Evolutionary conservation across 2,797 vertebrate genomes (phyloP).

Genomic region (Merluccius polli): DNA sequence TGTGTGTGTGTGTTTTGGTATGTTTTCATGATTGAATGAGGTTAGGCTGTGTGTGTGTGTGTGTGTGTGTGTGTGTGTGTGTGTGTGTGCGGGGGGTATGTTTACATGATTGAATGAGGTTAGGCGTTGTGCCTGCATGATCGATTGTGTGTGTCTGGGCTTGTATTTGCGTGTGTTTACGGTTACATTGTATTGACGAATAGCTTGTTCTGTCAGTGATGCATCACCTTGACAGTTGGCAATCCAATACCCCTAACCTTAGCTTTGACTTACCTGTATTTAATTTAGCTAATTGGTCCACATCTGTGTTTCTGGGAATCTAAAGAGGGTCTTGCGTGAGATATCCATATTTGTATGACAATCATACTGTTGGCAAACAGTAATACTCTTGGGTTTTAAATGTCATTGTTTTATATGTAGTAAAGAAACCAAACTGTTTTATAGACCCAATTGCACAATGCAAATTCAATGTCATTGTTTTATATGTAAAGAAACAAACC

Average conservation of each 20-base stretch:
- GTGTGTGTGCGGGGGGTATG: constrained; percentile 47
- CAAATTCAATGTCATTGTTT: constrained; percentile 27
- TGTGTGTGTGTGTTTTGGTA: constrained; percentile 12
- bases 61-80: constrained; percentile 41
- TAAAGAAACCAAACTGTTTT: constrained; percentile 17
- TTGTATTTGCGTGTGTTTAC: not conserved
- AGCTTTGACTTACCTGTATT: constrained; percentile 39
- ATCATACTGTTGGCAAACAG: constrained; percentile 4
- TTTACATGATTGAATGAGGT: not conserved
- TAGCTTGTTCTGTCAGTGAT: not conserved
- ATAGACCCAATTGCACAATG: constrained; percentile 28
- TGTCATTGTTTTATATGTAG: constrained; percentile 2
- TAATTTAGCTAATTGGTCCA: constrained; percentile 61
- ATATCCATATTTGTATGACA: not conserved
- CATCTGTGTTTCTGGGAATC: constrained; percentile 31
- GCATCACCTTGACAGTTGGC: not conserved
- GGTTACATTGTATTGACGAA: not conserved
- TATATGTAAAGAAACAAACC: constrained; percentile 16
- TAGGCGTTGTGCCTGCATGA: not conserved
- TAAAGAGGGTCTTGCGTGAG: constrained; percentile 23
- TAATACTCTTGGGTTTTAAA: constrained; percentile 11
- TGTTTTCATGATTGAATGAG: too few relatives aligned
- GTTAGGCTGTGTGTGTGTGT: too few relatives aligned
- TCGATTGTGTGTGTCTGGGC: not conserved
- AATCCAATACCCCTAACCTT: constrained; percentile 28